Evolutionary conservation across 2,113 vertebrate species (phyloP), one percentile per base, ranked within the genome.

Genomic region (Acrocephalus arundinaceus): DNA sequence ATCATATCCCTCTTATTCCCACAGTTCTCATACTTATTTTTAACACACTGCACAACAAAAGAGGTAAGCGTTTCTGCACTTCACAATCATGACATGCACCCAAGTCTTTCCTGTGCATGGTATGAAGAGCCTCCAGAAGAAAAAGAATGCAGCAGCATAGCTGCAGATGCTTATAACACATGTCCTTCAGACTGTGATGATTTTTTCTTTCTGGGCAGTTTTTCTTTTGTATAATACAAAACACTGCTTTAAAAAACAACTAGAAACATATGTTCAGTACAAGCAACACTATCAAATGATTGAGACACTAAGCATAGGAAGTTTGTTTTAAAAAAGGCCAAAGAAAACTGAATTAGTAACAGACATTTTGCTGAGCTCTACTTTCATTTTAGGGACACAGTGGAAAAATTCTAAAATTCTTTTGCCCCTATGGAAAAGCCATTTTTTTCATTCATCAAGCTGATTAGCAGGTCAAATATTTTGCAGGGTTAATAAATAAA

Each of bases 361-460:
- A 94, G 91, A 89, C n/a, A 46, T 80, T 90, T 91, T 83, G 85
- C 66, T 76, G 82, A 96, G 63, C 15, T 14, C 15, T 73, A 57
- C 22, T 61, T 94, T 87, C 13, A 72, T 89, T 93, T 89, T 48
- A 79, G 58, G 48, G 33, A 63, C 39, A 48, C 2, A 20, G n/a
- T 49, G 55, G 20, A 63, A 80, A 91, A 61, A 49, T 8, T 57
- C 63, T 54, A 2, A 55, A 87, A 61, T 39, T 91, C 30, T 91
- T 87, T 46, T 49, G 61, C 54, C 0, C 1, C 37, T 62, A 25
- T 1, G 2, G 65, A 89, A 75, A 80, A 85, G 39, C 30, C 52
- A 68, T 28, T 82, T 72, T 11, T 78, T 75, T 68, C 10, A 39
- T 75, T 82, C 35, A 83, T 80, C 28, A 77, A 73, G 43, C 21